These are phyloP conservation scores for Tupaia chinensis DNA, from an alignment of 2,113 vertebrate species.

Conservation along the genomic window DNA sequence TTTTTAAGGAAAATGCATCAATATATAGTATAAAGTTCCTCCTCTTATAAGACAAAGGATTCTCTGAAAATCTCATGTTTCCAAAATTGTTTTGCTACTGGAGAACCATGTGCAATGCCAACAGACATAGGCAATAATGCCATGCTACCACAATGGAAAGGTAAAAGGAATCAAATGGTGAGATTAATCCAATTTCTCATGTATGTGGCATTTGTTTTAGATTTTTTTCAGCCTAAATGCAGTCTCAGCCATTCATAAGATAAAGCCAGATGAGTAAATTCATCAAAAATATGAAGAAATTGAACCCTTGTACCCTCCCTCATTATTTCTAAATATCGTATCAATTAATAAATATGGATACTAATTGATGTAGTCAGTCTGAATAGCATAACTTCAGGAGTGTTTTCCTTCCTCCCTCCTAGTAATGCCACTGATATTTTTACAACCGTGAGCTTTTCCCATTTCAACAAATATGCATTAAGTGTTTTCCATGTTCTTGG, in stretches of 20 bases:
- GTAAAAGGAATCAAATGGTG: background rate
- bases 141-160: background rate
- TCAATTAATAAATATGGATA: background rate
- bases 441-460: background rate
- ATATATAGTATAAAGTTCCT: background rate
- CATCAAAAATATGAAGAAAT: background rate
- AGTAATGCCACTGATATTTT: background rate
- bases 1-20: background rate
- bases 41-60: constrained; percentile 22
- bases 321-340: background rate
- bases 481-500: background rate
- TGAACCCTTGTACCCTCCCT: background rate
- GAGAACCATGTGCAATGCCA: background rate
- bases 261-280: background rate
- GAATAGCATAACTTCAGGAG: background rate
- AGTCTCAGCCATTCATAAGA: background rate
- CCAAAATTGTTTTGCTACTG: background rate
- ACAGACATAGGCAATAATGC: background rate
- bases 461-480: background rate
- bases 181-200: background rate
- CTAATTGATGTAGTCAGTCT: background rate
- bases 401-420: background rate
- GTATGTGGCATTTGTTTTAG: background rate
- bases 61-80: background rate
- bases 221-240: background rate